A percentile compares a stretch with the other conserved stretches of the same genome.
phyloP scores from a whole-genome alignment of 2,888 invertebrate species.

The Drosophila neotestacea region DNA sequence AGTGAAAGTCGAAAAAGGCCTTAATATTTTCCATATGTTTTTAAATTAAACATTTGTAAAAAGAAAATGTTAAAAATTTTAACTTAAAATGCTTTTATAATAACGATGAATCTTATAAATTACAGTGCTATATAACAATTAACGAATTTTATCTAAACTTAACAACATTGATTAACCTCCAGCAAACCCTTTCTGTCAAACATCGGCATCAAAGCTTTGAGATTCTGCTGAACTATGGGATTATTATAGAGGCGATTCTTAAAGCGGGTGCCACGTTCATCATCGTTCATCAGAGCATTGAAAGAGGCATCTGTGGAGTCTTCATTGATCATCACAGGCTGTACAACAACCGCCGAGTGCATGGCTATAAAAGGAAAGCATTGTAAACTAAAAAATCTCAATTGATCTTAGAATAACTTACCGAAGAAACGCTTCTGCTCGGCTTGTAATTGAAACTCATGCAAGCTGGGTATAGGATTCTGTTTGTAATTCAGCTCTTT shows the following conservation, averaged over 20 bases:
- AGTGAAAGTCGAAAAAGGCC: no score
- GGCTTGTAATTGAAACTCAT: constrained; percentile 76
- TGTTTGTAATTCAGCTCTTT: constrained; percentile 70
- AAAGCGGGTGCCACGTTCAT: constrained; percentile 81
- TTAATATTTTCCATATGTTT: neutral
- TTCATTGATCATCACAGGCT: constrained; percentile 83
- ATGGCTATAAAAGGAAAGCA: constrained; percentile 64
- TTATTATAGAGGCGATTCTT: constrained; percentile 82
- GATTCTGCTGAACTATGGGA: constrained; percentile 80
- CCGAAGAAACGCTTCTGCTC: constrained; percentile 82
- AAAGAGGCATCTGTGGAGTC: constrained; percentile 83
- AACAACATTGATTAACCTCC: constrained; percentile 75
- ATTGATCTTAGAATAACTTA: constrained; percentile 38
- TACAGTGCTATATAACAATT: neutral
- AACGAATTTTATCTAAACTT: neutral
- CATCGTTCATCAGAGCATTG: constrained; percentile 82
- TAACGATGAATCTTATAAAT: neutral
- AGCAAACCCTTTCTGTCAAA: constrained; percentile 83
- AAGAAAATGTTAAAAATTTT: neutral
- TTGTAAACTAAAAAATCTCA: neutral
- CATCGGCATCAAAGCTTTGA: constrained; percentile 80
- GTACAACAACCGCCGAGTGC: constrained; percentile 79
- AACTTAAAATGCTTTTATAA: neutral
- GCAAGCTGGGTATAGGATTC: constrained; percentile 79
- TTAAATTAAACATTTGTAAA: neutral